Base-by-base conservation (phyloP, 2,113 vertebrate species). In the Fulmarus glacialis region DNA sequence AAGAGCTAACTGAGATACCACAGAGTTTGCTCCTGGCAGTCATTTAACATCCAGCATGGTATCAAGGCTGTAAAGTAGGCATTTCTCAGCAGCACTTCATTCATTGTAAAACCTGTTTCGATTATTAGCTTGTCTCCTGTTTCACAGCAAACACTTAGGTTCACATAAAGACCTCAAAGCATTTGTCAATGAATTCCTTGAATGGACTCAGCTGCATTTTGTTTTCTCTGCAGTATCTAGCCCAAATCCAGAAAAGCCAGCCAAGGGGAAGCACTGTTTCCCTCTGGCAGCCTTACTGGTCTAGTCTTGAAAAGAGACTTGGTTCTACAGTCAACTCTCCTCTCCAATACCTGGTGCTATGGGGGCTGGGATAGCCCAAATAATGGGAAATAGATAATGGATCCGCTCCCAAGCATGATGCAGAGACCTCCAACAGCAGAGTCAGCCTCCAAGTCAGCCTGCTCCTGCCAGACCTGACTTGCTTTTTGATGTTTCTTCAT, bases 21-120 rank as follows among this genome's bases (percentile, higher is more conserved):
- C 94, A 83, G 88, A 67, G 86, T 86, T 94, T 83, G 94, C 95
- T 93, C 78, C 91, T 95, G 92, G 93, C 94, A 94, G 77, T 92
- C 85, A 86, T 27, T 95, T 96, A 97, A 75, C 91, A 94, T 92
- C 89, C 85, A 36, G 34, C 80, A 26, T 26, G 23, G 36, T 38
- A 92, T 83, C 84, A 88, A 62, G 75, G 78, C 89, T 93, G 55
- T 93, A 79, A 94, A 92, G 75, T 0, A 89, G 72, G 71, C 71
- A 83, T 85, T 97, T 97, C 95, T 93, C 93, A 96, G 91, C 90
- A 92, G 92, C 89, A 94, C 90, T 45, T 94, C 92, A 83, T 94
- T 93, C 88, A 75, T 9, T 70, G 70, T 70, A 85, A 91, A 74
- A 86, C 83, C 82, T 91, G 50, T 78, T 78, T 87, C 23, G 8